Percentiles rank a stretch among this genome's conserved stretches.
phyloP scores from a whole-genome alignment of 2,797 vertebrate genomes.

The Phoebastria nigripes region DNA sequence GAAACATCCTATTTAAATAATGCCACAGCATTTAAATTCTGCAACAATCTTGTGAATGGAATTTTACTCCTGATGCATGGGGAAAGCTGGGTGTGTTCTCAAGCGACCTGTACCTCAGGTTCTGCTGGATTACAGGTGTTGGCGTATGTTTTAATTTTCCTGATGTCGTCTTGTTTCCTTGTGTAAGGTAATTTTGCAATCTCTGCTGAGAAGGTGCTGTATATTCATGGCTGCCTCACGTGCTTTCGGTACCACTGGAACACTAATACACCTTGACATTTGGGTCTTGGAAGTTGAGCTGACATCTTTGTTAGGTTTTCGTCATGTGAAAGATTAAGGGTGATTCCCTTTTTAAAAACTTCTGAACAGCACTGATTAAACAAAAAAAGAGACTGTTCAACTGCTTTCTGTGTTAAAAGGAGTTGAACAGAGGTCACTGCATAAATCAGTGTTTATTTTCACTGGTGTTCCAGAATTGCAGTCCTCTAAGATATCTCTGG shows the following conservation, averaged over 20 bases:
- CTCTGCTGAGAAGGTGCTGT: not conserved
- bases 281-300: not conserved
- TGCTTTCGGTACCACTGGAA: not conserved
- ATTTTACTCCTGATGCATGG: not conserved
- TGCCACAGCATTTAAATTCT: not conserved
- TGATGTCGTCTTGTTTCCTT: not conserved
- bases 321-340: not conserved
- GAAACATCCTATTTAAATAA: not conserved
- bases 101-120: not conserved
- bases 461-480: not conserved
- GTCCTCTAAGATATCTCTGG: not conserved
- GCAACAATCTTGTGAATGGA: not conserved
- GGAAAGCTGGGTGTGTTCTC: not conserved
- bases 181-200: not conserved
- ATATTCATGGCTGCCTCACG: not conserved
- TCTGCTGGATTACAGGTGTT: not conserved
- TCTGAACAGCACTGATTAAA: not conserved
- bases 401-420: not conserved
- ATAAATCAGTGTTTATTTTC: not conserved
- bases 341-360: not conserved
- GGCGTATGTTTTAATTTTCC: not conserved
- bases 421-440: not conserved
- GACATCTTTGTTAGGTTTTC: not conserved
- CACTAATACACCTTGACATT: accelerated
- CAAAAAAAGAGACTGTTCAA: not conserved